These are phyloP conservation scores for Lithobates sylvaticus DNA, from an alignment of 2,797 vertebrate genomes.

Conservation along the genomic window DNA sequence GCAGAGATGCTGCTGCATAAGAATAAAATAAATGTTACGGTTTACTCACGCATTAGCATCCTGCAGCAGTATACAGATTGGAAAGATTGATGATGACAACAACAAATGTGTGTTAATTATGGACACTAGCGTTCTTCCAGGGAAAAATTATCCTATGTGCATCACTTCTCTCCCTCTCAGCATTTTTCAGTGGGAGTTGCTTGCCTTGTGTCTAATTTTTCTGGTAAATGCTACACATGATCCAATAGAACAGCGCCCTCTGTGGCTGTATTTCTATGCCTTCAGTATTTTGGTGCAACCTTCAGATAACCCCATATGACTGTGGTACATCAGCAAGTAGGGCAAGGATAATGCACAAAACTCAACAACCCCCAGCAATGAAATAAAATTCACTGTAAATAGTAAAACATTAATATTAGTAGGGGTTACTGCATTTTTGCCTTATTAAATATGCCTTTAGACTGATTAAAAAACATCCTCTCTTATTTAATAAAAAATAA, in stretches of 20 bases:
- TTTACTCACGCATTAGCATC: neutral
- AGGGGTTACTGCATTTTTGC: too few species aligned
- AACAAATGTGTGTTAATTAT: neutral
- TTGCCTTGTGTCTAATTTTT: neutral
- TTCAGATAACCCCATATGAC: neutral
- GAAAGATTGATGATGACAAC: conserved; percentile 8
- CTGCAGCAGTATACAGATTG: neutral
- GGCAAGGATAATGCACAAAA: neutral
- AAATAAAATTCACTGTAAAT: too few species aligned
- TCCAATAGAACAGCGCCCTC: neutral
- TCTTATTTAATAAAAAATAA: too few species aligned
- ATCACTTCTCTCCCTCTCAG: neutral
- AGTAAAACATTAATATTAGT: too few species aligned
- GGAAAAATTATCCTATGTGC: neutral
- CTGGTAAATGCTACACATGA: neutral
- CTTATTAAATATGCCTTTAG: too few species aligned
- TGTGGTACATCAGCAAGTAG: neutral
- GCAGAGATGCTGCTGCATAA: neutral
- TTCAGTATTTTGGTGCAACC: neutral
- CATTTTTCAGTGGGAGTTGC: neutral
- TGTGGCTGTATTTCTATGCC: neutral
- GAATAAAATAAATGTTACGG: neutral
- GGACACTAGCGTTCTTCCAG: neutral
- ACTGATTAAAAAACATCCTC: too few species aligned
- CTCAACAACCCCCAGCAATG: neutral